Evolutionary conservation across 2,113 vertebrate species (phyloP), one percentile per base, ranked within the genome.

Genomic region (Ascaphus truei): DNA sequence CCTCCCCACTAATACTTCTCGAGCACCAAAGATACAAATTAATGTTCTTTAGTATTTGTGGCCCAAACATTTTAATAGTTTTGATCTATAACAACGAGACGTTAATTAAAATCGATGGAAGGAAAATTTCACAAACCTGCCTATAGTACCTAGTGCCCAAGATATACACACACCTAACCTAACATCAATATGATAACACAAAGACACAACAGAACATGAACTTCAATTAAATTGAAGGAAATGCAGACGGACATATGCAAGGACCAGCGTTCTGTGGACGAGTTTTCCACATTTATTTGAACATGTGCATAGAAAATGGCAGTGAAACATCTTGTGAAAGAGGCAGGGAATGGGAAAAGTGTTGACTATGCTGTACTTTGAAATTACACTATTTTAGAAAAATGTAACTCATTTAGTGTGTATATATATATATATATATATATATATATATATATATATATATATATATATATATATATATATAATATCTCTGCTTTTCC

Each of bases 231-330:
- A n/a, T n/a, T n/a, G n/a, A n/a, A n/a, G n/a, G n/a, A n/a, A n/a
- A n/a, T n/a, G n/a, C n/a, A n/a, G n/a, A n/a, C 36, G 72, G 55
- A 68, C 82, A 76, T 58, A 37, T 74, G 66, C 68, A 81, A 63
- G 77, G 80, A 78, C 68, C 79, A 78, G 72, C 61, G 78, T 87
- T 88, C 82, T 80, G 82, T 84, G 85, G 88, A 86, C 90, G 84
- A 86, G 83, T 88, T 75, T 63, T 90, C 87, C 85, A 92, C 85
- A 89, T 93, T 93, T 93, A 93, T 92, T 93, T 81, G 83, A 88
- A 39, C 80, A 85, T 91, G 87, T 89, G 91, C 86, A 92, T 91
- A 92, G 90, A 91, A 92, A 93, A 93, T 91, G 90, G 89, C 91
- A 93, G 92, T 92, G 90, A 91, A 76, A 72, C 80, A 84, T 78